phyloP scores from a whole-genome alignment of 2,888 invertebrate genomes.

The Pinctada fucata region DNA sequence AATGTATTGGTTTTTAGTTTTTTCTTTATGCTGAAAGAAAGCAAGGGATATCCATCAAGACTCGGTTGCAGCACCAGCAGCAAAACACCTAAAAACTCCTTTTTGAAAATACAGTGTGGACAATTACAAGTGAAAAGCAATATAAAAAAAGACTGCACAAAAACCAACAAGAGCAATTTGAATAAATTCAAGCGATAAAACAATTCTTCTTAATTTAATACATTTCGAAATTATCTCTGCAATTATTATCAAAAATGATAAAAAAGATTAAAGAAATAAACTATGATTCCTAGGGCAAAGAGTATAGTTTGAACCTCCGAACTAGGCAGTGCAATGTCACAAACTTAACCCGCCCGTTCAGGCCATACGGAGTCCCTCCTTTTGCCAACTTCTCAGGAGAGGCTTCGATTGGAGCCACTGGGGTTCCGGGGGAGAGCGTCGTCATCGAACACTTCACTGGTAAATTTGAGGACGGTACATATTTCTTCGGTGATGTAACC shows the following conservation, averaged over 20 bases:
- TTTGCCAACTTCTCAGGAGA: conserved; percentile 56
- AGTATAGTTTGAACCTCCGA: conserved; percentile 60
- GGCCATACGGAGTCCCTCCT: conserved; percentile 57
- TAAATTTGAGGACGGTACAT: conserved; percentile 45
- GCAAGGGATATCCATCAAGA: too few species aligned
- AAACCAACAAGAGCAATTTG: too few species aligned
- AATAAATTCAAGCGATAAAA: background rate
- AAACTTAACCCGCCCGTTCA: conserved; percentile 55
- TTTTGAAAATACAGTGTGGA: too few species aligned
- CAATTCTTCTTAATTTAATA: background rate
- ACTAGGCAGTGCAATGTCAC: conserved; percentile 58
- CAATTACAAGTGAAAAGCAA: too few species aligned
- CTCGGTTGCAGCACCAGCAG: too few species aligned
- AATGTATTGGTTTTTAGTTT: too few species aligned
- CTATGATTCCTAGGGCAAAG: conserved; percentile 46
- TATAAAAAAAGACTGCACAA: too few species aligned
- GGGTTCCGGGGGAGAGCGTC: conserved; percentile 58
- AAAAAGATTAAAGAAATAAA: too few species aligned
- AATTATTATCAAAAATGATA: background rate
- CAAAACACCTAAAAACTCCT: too few species aligned
- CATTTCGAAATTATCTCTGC: background rate
- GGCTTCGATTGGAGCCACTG: conserved; percentile 58
- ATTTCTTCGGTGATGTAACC: conserved; percentile 51
- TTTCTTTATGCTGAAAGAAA: too few species aligned
- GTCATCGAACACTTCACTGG: conserved; percentile 56